Evolutionary conservation across 2,888 invertebrate species (phyloP).

Genomic region (Drosophila yooni): DNA sequence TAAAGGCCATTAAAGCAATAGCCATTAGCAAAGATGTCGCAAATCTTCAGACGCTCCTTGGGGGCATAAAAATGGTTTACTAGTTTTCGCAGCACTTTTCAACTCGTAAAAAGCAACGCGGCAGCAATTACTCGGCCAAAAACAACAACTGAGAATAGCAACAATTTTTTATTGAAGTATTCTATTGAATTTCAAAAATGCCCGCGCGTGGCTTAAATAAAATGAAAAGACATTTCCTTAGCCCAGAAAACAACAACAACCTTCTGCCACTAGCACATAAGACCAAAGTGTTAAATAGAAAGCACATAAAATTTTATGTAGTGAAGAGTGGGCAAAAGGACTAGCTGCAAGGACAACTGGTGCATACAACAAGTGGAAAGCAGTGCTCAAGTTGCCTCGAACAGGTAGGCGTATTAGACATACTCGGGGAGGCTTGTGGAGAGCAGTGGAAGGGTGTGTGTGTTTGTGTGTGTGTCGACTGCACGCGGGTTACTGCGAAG

Average conservation of each 20-base stretch:
- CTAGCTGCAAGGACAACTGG: slow-evolving; percentile 35
- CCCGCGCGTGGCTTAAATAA: slow-evolving; percentile 45
- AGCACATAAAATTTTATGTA: slow-evolving; percentile 71
- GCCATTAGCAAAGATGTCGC: slow-evolving; percentile 21
- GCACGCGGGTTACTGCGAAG: slow-evolving; percentile 22
- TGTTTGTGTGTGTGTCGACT: not conserved
- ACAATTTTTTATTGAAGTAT: slow-evolving; percentile 64
- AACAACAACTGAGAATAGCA: slow-evolving; percentile 36
- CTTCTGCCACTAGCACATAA: slow-evolving; percentile 8
- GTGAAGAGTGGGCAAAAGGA: slow-evolving; percentile 15
- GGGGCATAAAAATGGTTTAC: slow-evolving; percentile 60
- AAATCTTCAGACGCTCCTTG: slow-evolving; percentile 27
- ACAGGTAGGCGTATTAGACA: slow-evolving; percentile 36
- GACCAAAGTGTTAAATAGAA: slow-evolving; percentile 70
- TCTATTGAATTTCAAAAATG: slow-evolving; percentile 72
- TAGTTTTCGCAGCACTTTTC: slow-evolving; percentile 55
- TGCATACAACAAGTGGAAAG: slow-evolving; percentile 30
- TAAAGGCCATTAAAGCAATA: slow-evolving; percentile 22
- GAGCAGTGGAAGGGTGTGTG: not conserved
- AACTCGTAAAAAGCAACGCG: slow-evolving; percentile 49
- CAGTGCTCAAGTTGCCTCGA: slow-evolving; percentile 17
- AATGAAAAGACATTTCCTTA: slow-evolving; percentile 51
- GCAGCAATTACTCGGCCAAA: slow-evolving; percentile 28
- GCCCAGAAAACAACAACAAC: slow-evolving; percentile 5
- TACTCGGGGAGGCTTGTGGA: not conserved